phyloP scores from a whole-genome alignment of 2,797 vertebrate species.

The Syngnathus acus region DNA sequence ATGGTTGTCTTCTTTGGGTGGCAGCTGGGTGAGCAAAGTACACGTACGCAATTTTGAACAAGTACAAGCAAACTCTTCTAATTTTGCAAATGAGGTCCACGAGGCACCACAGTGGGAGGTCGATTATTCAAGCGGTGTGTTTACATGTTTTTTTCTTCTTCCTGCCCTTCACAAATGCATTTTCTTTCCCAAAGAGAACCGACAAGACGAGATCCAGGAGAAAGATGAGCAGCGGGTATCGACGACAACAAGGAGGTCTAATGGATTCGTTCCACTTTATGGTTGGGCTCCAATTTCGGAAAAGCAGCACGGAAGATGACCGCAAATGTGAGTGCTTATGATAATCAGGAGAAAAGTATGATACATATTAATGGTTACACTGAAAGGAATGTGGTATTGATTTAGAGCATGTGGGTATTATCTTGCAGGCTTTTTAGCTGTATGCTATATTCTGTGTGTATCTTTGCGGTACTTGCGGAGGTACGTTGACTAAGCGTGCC shows the following conservation, averaged over 20 bases:
- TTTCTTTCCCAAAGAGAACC: conserved; percentile 30
- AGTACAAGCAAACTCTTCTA: conserved; percentile 41
- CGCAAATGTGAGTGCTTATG: conserved; percentile 43
- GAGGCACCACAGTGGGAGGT: conserved; percentile 37
- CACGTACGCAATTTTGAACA: conserved; percentile 56
- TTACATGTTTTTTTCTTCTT: conserved; percentile 30
- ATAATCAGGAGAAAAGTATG: conserved; percentile 51
- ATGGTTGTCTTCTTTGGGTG: conserved; percentile 55
- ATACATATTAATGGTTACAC: conserved; percentile 47
- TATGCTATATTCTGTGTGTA: conserved; percentile 59
- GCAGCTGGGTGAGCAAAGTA: conserved; percentile 62
- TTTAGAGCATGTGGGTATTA: conserved; percentile 55
- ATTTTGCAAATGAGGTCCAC: conserved; percentile 54
- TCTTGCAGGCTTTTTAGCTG: conserved; percentile 54
- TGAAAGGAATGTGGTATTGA: conserved; percentile 57
- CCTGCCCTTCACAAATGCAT: conserved; percentile 30
- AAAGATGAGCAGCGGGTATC: conserved; percentile 26
- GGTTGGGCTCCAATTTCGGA: conserved; percentile 4
- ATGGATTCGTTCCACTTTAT: conserved; percentile 35
- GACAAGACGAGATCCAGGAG: conserved; percentile 21
- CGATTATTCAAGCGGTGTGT: conserved; percentile 52
- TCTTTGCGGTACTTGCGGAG: conserved; percentile 50
- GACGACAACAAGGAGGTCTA: conserved; percentile 33
- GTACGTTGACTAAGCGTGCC: conserved; percentile 50
- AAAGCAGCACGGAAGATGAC: conserved; percentile 35